These are phyloP conservation scores for Trachelus troglodyta DNA, from an alignment of 2,888 invertebrate genomes.

Conservation along the genomic window DNA sequence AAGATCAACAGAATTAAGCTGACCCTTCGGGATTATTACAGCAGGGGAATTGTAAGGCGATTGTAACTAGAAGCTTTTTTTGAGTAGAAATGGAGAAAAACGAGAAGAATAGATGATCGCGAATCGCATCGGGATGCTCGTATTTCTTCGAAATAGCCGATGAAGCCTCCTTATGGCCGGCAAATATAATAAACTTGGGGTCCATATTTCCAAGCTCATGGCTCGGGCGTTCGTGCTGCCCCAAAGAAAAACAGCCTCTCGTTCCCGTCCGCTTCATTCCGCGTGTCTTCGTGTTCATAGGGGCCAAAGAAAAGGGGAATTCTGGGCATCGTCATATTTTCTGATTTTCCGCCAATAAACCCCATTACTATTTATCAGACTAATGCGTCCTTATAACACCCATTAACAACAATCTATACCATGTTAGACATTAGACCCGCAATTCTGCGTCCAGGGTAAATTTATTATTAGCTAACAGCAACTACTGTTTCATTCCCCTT, in stretches of 20 bases:
- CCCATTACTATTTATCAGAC: constrained; percentile 66
- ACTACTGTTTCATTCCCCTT: not conserved
- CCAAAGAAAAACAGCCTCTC: constrained; percentile 47
- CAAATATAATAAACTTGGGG: constrained; percentile 65
- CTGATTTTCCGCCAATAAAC: constrained; percentile 67
- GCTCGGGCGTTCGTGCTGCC: constrained; percentile 42
- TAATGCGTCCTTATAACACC: constrained; percentile 64
- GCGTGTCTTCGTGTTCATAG: constrained; percentile 22
- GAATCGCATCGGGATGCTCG: constrained; percentile 44
- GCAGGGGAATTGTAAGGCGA: not conserved
- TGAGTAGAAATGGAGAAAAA: not conserved
- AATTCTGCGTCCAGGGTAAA: constrained; percentile 21
- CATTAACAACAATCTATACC: constrained; percentile 64
- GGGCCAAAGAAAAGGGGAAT: constrained; percentile 40
- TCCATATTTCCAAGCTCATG: constrained; percentile 62
- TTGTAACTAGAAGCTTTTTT: not conserved
- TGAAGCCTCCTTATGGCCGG: constrained; percentile 62
- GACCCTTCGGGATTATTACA: not conserved
- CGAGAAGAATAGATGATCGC: constrained; percentile 32
- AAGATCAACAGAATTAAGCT: not conserved
- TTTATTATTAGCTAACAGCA: constrained; percentile 35
- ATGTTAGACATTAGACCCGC: constrained; percentile 50
- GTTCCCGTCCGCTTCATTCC: constrained; percentile 17
- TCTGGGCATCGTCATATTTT: constrained; percentile 58
- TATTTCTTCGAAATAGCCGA: constrained; percentile 61